Base-by-base conservation (phyloP, 2,113 vertebrate genomes). In the Tragelaphus strepsiceros region DNA sequence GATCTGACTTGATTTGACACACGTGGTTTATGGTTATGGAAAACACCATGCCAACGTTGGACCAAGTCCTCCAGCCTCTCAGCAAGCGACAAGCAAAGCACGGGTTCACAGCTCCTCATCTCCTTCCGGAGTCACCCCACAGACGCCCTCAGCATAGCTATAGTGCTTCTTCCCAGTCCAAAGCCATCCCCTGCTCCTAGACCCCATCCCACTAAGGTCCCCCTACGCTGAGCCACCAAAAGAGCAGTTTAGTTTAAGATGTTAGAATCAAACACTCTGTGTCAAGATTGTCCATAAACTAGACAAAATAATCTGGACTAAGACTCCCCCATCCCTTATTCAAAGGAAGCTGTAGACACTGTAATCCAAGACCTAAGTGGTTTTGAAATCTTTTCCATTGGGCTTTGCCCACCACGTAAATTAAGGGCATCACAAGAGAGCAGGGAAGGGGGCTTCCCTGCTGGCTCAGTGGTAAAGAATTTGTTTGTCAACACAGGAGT, bases 41-140 rank as follows among this genome's bases (percentile, higher is more conserved):
- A 96, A 30, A 97, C 13, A 51, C 46, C 54, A 64, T 0, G 21
- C 56, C 6, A 3, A 56, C 46, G 46, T 7, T 89, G 62, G 87
- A 91, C 88, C 87, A 98, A 96, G 85, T 93, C 35, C 81, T 96
- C 77, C 35, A 96, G 51, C 54, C 94, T 64, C 91, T 67, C 30
- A 13, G 49, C 53, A 83, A 89, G 67, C 30, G n/a, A 95, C 19
- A 6, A 32, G 30, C 51, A 81, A 15, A 95, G 87, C 71, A 67
- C 24, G 64, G 53, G 32, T 83, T 62, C 58, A 6, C 58, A 86
- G 87, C 28, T 88, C 96, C 59, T 92, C 28, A 17, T 92, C 43
- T 94, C 87, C 92, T 90, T 97, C 21, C 90, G 39, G 51, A 94
- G 58, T 89, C 95, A 58, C 51, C 86, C 16, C 83, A 26, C 5